Evolutionary conservation across 2,888 invertebrate species (phyloP).

Genomic region (Seladonia tumulorum): DNA sequence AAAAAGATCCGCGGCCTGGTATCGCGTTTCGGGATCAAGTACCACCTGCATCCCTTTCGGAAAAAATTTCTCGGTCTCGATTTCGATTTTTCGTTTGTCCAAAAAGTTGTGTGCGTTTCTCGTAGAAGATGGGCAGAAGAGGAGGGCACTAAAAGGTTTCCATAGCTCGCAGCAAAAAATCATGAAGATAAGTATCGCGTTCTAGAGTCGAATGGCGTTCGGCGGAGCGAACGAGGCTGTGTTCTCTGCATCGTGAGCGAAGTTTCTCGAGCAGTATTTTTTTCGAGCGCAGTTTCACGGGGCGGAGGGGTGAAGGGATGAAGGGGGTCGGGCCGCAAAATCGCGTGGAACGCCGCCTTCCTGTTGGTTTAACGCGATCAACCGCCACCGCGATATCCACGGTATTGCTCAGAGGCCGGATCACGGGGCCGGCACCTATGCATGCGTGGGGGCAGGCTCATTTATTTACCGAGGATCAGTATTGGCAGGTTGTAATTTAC

Average conservation of each 20-base stretch:
- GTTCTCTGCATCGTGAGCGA: background rate
- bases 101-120: background rate
- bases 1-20: too few relatives aligned
- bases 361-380: constrained; percentile 69
- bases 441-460: constrained; percentile 80
- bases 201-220: background rate
- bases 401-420: constrained; percentile 69
- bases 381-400: constrained; percentile 67
- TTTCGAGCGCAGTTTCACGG: background rate
- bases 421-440: constrained; percentile 66
- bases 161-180: background rate
- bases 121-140: background rate
- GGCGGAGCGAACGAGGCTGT: background rate
- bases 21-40: too few relatives aligned
- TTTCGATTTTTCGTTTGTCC: background rate
- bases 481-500: constrained; percentile 84
- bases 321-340: constrained; percentile 14
- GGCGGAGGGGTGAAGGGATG: too few relatives aligned
- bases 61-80: background rate
- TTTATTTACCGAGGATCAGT: constrained; percentile 82
- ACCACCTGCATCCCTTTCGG: background rate
- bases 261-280: background rate
- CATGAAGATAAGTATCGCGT: background rate
- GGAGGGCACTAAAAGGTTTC: background rate
- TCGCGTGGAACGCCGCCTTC: constrained; percentile 46